Evolutionary conservation across 2,113 vertebrate genomes (phyloP), one percentile per base, ranked within the genome.

Genomic region (Bagarius yarrelli): DNA sequence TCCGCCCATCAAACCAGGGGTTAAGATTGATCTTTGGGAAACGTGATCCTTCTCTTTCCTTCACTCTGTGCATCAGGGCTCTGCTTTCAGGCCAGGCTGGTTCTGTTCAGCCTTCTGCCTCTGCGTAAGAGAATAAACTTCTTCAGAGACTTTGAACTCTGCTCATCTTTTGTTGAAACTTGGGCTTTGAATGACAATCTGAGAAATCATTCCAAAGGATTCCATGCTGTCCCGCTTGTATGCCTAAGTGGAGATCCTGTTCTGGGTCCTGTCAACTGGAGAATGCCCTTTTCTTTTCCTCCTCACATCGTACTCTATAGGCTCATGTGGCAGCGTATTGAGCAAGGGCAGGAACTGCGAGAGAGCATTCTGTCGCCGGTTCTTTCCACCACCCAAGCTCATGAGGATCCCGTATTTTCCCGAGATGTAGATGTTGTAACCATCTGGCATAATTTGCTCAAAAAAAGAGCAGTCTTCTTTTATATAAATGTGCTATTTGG

Each of bases 311-410:
- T 85, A 85, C 5, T 89, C 87, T 1, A 78, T 55, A 0, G 87
- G 76, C 52, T 86, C 80, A 80, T 89, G 47, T 0, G 93, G 91
- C 25, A 94, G 74, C 0, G 87, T 92, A 87, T 87, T 94, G 76
- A 92, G 87, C 91, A 96, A 92, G 4, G 97, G 97, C 32, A 99
- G 88, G 89, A 99, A 99, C 84, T 94, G 95, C 70, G 96, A 95
- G 0, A 96, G 81, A 0, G 94, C 89, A 4, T 93, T 87, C 11
- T 94, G 92, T 8, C 91, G 92, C 81, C 93, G 90, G 87, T 95
- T 95, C 12, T 90, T 92, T 34, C 91, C 88, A 3, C 86, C 94
- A 53, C 95, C 94, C 86, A 99, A 86, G 15, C 94, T 96, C 78
- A 98, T 90, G 0, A 91, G 91, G 1, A 91, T 89, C 25, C 90